These are phyloP conservation scores for Eulemur rubriventer DNA, from an alignment of 2,797 vertebrate genomes.

Conservation along the genomic window DNA sequence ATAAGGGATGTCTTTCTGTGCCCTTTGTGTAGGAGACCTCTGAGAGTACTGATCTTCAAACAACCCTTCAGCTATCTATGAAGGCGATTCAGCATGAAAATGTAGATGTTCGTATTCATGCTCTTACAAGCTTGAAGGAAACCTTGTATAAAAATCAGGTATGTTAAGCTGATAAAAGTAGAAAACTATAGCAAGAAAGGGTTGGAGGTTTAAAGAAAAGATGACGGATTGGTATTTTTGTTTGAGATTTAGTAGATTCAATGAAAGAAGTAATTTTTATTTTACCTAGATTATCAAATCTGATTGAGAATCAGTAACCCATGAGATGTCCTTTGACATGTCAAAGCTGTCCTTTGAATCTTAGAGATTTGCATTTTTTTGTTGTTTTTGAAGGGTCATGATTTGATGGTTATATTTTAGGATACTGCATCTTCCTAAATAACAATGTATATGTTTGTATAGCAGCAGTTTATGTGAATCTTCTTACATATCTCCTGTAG, in stretches of 20 bases:
- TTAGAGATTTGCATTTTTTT: background rate
- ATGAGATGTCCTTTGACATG: background rate
- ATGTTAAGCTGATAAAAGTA: background rate
- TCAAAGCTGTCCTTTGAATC: background rate
- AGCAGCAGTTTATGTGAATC: slow-evolving; percentile 4
- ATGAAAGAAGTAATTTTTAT: slow-evolving; percentile 6
- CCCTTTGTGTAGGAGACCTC: slow-evolving; percentile 90
- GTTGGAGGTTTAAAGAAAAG: slow-evolving; percentile 24
- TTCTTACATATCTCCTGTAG: slow-evolving; percentile 1
- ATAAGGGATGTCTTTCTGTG: background rate
- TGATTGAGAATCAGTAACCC: background rate
- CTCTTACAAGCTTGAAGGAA: slow-evolving; percentile 95
- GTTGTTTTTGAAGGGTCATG: slow-evolving; percentile 20
- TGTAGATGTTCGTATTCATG: slow-evolving; percentile 96
- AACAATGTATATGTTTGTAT: background rate
- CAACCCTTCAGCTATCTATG: slow-evolving; percentile 95
- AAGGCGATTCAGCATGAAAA: slow-evolving; percentile 98
- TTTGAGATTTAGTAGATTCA: slow-evolving; percentile 34
- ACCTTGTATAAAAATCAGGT: slow-evolving; percentile 93
- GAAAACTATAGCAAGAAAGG: background rate
- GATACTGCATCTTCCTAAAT: background rate
- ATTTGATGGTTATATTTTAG: slow-evolving; percentile 11
- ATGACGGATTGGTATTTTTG: background rate
- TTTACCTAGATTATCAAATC: slow-evolving; percentile 44
- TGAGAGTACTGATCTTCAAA: slow-evolving; percentile 93